Evolutionary conservation across 2,797 vertebrate genomes (phyloP).

Genomic region (Oryzias sinensis): DNA sequence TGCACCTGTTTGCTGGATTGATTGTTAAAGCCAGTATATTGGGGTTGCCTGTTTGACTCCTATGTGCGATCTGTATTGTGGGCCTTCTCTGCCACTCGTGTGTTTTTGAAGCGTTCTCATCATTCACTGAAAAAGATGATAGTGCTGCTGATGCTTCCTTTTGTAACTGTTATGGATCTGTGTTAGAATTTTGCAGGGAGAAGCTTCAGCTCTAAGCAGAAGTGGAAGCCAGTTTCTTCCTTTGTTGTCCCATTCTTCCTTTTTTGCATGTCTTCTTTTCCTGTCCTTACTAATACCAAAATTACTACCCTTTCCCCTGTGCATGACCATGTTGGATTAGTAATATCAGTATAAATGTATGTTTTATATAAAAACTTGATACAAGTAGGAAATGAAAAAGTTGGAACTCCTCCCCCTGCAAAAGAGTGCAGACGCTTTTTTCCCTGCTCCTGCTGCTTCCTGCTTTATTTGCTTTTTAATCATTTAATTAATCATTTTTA

Average conservation of each 20-base stretch:
- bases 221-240: conserved; percentile 46
- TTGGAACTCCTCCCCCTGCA: too few species aligned
- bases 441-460: too few species aligned
- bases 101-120: conserved; percentile 37
- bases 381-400: conserved; percentile 29
- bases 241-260: conserved; percentile 34
- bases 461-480: too few species aligned
- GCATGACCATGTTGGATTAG: conserved; percentile 10
- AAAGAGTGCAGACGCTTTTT: too few species aligned
- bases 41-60: conserved; percentile 32
- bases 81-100: conserved; percentile 34
- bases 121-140: conserved; percentile 35
- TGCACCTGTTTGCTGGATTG: conserved; percentile 49
- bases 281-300: too few species aligned
- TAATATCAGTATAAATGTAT: conserved; percentile 19
- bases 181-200: conserved; percentile 24
- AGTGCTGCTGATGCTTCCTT: conserved; percentile 26
- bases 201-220: conserved; percentile 31
- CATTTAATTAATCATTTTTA: too few species aligned
- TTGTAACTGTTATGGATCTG: conserved; percentile 19
- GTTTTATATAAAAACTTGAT: conserved; percentile 29
- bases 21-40: conserved; percentile 34
- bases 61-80: conserved; percentile 31
- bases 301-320: background rate
- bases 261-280: conserved; percentile 20